Conservation (phyloP, 2,888 invertebrate genomes). For the Tinea semifulvella region DNA sequence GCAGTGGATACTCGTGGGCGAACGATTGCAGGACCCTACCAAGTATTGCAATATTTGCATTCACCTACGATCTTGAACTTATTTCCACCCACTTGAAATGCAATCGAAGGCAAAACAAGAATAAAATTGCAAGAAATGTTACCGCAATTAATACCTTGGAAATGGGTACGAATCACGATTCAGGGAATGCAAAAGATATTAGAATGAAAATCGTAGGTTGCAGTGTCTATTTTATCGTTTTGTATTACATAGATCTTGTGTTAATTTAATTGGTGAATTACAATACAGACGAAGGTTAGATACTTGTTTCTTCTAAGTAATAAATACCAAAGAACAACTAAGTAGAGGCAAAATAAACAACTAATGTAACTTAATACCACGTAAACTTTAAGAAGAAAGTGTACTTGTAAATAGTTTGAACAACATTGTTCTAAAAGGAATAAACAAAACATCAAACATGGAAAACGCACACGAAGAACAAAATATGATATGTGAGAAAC, state of each 20-base stretch:
- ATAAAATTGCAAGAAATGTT: conserved; percentile 4
- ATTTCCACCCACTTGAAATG: conserved; percentile 33
- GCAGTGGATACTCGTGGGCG: conserved; percentile 30
- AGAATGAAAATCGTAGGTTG: background rate
- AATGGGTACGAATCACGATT: background rate
- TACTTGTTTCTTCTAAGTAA: no score
- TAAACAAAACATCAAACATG: background rate
- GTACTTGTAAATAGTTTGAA: no score
- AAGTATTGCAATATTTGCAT: conserved; percentile 38
- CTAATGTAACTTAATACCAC: no score
- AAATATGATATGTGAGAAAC: background rate
- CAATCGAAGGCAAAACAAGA: conserved; percentile 15
- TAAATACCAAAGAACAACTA: background rate
- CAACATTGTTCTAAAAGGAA: background rate
- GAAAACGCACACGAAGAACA: conserved; percentile 2
- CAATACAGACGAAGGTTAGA: no score
- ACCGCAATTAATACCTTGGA: background rate
- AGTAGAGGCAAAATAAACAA: no score
- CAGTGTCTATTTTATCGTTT: background rate
- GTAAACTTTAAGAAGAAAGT: no score
- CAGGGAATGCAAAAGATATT: background rate
- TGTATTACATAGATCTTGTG: no score
- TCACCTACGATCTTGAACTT: conserved; percentile 30
- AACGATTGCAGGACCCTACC: conserved; percentile 24
- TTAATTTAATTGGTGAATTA: no score